Percentiles rank a stretch among this genome's conserved stretches.
Evolutionary conservation across 2,888 invertebrate species (phyloP).

Genomic region (Limnephilus auricula): DNA sequence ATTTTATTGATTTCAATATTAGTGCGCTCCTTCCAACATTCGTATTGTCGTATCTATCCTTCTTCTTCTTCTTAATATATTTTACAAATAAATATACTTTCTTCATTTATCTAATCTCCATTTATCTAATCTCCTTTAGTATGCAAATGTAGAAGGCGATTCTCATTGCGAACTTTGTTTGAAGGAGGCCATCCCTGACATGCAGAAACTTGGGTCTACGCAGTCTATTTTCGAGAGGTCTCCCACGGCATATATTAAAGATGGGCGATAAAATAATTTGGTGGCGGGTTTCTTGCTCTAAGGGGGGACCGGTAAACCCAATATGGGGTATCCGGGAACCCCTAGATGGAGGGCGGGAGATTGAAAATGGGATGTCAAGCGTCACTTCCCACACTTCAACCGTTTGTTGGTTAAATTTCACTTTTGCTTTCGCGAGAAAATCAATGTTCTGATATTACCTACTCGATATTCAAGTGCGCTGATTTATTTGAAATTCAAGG

Average conservation of each 20-base stretch:
- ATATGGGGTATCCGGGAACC: background rate
- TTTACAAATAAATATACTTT: background rate
- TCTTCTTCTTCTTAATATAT: too few relatives aligned
- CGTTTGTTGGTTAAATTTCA: background rate
- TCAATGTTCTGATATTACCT: background rate
- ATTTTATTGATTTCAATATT: too few relatives aligned
- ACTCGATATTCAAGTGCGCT: background rate
- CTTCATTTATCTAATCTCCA: background rate
- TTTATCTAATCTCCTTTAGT: background rate
- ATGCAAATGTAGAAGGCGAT: background rate
- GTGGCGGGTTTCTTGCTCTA: background rate
- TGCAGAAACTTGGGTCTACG: background rate
- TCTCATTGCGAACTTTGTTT: too few relatives aligned
- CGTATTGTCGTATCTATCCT: too few relatives aligned
- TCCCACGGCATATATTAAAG: background rate
- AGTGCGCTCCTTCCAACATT: too few relatives aligned
- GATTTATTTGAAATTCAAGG: background rate
- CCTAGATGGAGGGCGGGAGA: background rate
- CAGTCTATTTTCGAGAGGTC: background rate
- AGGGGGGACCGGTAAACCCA: background rate
- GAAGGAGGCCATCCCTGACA: background rate
- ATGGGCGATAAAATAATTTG: background rate
- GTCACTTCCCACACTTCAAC: background rate
- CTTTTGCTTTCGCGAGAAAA: background rate
- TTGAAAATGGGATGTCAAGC: background rate